phyloP scores from a whole-genome alignment of 1,140 invertebrate genomes.

The Drosophila navojoa region DNA sequence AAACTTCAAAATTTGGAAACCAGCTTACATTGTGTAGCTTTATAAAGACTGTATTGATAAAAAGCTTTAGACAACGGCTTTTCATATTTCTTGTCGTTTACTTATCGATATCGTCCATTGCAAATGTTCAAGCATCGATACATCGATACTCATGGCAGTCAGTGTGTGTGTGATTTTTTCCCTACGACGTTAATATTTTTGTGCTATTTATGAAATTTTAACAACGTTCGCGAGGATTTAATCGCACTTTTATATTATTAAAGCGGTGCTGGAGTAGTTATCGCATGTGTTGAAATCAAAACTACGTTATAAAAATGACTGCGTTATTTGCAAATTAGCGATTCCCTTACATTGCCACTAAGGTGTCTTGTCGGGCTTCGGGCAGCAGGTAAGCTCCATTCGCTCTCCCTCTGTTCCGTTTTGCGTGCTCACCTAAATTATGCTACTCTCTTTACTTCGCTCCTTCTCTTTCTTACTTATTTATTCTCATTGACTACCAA shows the following conservation, averaged over 20 bases:
- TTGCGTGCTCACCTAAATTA: constrained; percentile 13
- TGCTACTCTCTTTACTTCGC: constrained; percentile 1
- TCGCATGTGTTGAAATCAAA: constrained; percentile 13
- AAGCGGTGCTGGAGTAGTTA: neutral
- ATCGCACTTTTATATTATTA: constrained; percentile 30
- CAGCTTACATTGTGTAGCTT: neutral
- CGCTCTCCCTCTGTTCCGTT: constrained; percentile 21
- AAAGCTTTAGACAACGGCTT: neutral
- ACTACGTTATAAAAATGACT: constrained; percentile 33
- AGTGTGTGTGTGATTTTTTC: constrained; percentile 51
- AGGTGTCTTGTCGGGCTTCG: constrained; percentile 50
- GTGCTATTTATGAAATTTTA: constrained; percentile 38
- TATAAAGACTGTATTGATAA: neutral
- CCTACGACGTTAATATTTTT: constrained; percentile 43
- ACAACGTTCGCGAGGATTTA: constrained; percentile 14
- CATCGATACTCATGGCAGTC: constrained; percentile 21
- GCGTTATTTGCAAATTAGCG: constrained; percentile 40
- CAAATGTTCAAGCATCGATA: constrained; percentile 25
- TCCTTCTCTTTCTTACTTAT: constrained; percentile 7
- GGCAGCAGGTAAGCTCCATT: constrained; percentile 46
- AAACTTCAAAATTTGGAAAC: neutral
- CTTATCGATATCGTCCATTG: constrained; percentile 16
- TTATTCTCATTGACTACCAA: constrained; percentile 14
- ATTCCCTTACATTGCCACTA: constrained; percentile 35
- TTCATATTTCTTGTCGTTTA: neutral